Percentiles rank a stretch among this genome's conserved stretches.
Evolutionary conservation across 1,140 invertebrate species (phyloP).

Genomic region (Nasonia longicornis): DNA sequence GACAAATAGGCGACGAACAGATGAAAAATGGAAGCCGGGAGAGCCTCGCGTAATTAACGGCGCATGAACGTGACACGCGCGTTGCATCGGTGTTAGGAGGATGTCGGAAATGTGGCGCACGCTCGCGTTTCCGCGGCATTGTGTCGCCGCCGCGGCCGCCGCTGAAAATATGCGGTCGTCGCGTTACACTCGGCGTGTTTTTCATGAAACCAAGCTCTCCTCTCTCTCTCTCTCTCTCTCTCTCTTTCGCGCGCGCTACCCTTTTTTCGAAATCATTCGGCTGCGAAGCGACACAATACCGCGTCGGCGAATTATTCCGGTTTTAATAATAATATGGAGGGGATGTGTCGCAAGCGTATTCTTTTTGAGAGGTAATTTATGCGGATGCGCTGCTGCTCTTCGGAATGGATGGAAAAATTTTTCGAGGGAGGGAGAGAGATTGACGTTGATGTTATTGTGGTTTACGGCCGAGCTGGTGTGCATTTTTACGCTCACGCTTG

Average conservation of each 20-base stretch:
- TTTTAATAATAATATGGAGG: neutral
- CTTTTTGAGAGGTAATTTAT: no score
- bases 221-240: neutral
- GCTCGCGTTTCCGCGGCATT: conserved; percentile 64
- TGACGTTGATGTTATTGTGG: no score
- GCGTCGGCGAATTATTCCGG: conserved; percentile 51
- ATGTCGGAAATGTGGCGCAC: conserved; percentile 60
- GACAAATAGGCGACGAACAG: neutral
- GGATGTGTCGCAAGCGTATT: no score
- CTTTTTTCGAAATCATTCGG: conserved; percentile 58
- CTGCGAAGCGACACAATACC: conserved; percentile 51
- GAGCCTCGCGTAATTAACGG: conserved; percentile 17
- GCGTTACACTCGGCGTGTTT: conserved; percentile 26
- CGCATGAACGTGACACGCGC: conserved; percentile 1
- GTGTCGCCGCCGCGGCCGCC: conserved; percentile 50
- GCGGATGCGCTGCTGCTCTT: neutral
- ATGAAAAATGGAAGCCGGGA: neutral
- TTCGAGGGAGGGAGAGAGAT: no score
- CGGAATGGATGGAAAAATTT: no score
- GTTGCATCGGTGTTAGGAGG: conserved; percentile 38
- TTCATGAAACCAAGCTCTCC: conserved; percentile 4
- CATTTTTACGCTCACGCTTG: no score
- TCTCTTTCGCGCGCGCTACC: neutral
- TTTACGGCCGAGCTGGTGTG: no score
- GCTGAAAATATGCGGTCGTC: conserved; percentile 53